Base-by-base conservation (phyloP, 2,888 invertebrate species). In the Agrilus cyanescens region DNA sequence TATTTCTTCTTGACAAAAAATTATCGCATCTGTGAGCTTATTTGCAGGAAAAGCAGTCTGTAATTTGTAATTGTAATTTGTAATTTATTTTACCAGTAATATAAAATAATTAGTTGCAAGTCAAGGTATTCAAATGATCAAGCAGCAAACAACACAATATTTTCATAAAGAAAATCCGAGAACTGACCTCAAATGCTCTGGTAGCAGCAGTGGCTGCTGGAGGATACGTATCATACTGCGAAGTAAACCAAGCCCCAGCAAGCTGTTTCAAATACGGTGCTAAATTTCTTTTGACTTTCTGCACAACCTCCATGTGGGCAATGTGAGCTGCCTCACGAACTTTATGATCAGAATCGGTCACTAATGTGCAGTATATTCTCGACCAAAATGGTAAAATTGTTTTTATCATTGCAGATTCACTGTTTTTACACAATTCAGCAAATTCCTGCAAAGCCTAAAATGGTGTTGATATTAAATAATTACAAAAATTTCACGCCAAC, bases 1-100 rank as follows among this genome's bases (percentile, higher is more conserved):
- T 44, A 93, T 82, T 66, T 93, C 91, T 33, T 72, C 71, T 59
- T 86, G 85, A 61, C 90, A 93, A 68, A 85, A 88, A 4, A 78
- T 63, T 38, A 91, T 74, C 8, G 85, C 91, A 58, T 87, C 86
- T 2, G 77, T 73, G 38, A 85, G 69, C 67, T 91, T 93, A 37
- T 72, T 75, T 6, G 76, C 70, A 1, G 89, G 81, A 65, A 95
- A 95, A 1, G 88, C 84, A 45, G 73, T 74, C 78, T 82, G 64
- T 49, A 63, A 64, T 33, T n/a, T 12, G 8, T 30, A 30, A 30
- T 10, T 30, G 31, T 10, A 10, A 30, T 30, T 10, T 30, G 10
- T 10, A 30, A 7, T 10, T 30, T 30, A 30, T 10, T 12, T 12
- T 34, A 34, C 35, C n/a, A 34, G 10, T 12, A 12, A 7, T 41